Evolutionary conservation across 2,888 invertebrate species (phyloP), one percentile per base, ranked within the genome.

Genomic region (Bellardia pandia): DNA sequence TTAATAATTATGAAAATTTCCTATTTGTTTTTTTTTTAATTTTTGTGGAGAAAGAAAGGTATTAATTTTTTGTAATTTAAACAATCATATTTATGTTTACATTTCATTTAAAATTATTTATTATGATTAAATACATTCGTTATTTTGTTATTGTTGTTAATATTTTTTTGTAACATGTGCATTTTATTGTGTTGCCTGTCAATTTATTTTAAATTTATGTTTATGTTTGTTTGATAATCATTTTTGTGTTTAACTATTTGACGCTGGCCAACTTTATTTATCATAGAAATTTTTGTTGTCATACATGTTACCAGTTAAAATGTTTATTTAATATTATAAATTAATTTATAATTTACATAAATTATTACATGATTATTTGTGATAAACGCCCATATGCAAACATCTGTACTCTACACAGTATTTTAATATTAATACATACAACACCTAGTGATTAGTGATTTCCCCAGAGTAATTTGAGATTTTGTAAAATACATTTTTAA

Each of bases 331-430:
- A 66, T 78, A 78, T 68, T 85, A 79, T 75, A 85, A 85, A 85
- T 85, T 85, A 85, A 85, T 75, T 60, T 74, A 75, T 79, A 85
- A 79, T 85, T 85, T 62, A 79, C 85, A 85, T 79, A 79, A 85
- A 85, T 85, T 79, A 79, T 68, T 42, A 8, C 42, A 51, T 75
- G 68, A 79, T 56, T 79, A 69, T 69, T 42, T 75, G 60, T 62
- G 68, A 79, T 75, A 62, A 85, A 85, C 60, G 56, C 78, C 72
- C 48, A 68, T 75, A 53, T 37, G 30, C 51, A 51, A 14, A 71
- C 16, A 45, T 62, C 37, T 37, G 4, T 37, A 4, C 37, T 37
- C 37, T 13, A 53, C 6, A 7, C 14, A 40, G 11, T 45, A 53
- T 16, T 37, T 11, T 5, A 45, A 3, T 45, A 45, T 45, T 45